Base-by-base conservation (phyloP, 2,888 invertebrate species). In the Oasisia sp. region DNA sequence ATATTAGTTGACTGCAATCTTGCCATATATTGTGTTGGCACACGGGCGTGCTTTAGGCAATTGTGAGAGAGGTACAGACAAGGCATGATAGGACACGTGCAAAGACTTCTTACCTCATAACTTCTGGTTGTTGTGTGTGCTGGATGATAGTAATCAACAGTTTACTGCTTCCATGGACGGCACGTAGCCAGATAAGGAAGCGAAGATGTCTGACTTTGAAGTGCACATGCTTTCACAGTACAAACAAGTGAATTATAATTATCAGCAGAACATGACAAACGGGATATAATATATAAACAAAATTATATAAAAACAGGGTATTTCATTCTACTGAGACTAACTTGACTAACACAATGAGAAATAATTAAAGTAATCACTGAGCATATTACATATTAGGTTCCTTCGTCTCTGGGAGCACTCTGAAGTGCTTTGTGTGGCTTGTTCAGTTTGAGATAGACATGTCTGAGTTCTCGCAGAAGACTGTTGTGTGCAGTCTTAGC, bases 1-100 rank as follows among this genome's bases (percentile, higher is more conserved):
- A 74, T 74, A 74, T 74, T 74, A 74, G 74, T n/a, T 74, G 19
- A 74, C 74, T 74, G 74, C 19, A 74, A 74, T 74, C 74, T 74
- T 27, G 27, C 3, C n/a, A 7, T 74, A 74, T 74, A 74, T 19
- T 74, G 74, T 74, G 74, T 74, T 74, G 74, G 27, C 27, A 74
- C 74, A 74, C 74, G 27, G 19, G 27, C 27, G 74, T n/a, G 19
- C n/a, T 27, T 74, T 27, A 27, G n/a, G 27, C 74, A 74, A 1
- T 74, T 74, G 74, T 7, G n/a, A 19, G 27, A 74, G 27, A 19
- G 7, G 27, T 9, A 27, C n/a, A 74, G 19, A 74, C 74, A 74
- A n/a, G 19, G 74, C 74, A 27, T 74, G 74, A 74, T 74, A 74
- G 19, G 74, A 74, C 74, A 74, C 5, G 74, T 5, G 7, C 74